phyloP scores from a whole-genome alignment of 1,140 invertebrate genomes.

The Zaprionus africanus region DNA sequence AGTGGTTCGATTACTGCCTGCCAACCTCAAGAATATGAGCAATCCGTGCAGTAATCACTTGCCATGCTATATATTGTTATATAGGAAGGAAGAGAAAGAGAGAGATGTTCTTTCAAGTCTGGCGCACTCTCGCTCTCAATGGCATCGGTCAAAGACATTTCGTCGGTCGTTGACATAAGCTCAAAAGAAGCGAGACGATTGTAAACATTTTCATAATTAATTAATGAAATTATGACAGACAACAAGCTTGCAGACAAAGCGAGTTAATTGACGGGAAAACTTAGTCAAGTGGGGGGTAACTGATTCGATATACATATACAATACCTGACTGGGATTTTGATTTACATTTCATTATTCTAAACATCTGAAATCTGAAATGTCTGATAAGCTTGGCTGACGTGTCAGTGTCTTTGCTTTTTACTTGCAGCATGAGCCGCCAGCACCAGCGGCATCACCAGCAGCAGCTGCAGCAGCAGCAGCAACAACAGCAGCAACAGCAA shows the following conservation, averaged over 20 bases:
- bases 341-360: not conserved
- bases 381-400: not conserved
- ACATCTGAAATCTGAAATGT: conserved; percentile 11
- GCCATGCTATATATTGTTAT: not conserved
- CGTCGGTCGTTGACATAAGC: conserved; percentile 30
- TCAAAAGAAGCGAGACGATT: conserved; percentile 6
- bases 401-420: conserved; percentile 2
- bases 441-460: conserved; percentile 84
- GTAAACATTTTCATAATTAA: conserved; percentile 43
- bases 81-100: not conserved
- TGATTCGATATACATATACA: not conserved
- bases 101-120: not conserved
- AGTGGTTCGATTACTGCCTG: not conserved
- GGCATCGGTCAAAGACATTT: conserved; percentile 18
- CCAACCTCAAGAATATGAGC: not conserved
- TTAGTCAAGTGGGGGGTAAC: not conserved
- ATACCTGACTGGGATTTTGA: not conserved
- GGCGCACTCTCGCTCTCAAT: conserved; percentile 34
- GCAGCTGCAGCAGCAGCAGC: conserved; percentile 86
- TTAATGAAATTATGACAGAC: conserved; percentile 40
- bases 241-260: conserved; percentile 1
- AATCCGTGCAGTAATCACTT: not conserved
- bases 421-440: conserved; percentile 73
- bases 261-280: not conserved
- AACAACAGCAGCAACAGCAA: conserved; percentile 85